A percentile compares a stretch with the other conserved stretches of the same genome.
These are phyloP conservation scores for Shargacucullia verbasci DNA, from an alignment of 2,888 invertebrate genomes.

Conservation along the genomic window DNA sequence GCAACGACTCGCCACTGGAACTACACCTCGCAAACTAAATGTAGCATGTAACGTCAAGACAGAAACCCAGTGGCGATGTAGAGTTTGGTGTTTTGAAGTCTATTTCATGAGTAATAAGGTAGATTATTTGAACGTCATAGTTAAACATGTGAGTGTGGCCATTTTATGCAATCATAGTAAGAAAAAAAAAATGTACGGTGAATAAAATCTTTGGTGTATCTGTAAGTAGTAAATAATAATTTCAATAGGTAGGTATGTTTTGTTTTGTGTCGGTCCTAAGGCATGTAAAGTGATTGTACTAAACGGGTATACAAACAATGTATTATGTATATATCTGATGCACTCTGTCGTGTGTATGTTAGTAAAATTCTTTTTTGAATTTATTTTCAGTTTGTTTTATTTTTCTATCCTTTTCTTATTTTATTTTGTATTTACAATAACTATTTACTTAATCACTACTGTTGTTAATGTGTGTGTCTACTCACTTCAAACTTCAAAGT, in stretches of 20 bases:
- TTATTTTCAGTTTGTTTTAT: conserved; percentile 71
- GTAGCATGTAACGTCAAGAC: no score
- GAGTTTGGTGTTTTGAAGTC: conserved; percentile 12
- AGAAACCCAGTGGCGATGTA: no score
- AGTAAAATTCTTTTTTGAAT: conserved; percentile 76
- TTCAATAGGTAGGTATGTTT: conserved; percentile 35
- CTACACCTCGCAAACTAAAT: no score
- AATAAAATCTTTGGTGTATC: conserved; percentile 20
- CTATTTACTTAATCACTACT: not conserved
- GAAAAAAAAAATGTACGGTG: not conserved
- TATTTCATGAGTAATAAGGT: conserved; percentile 2
- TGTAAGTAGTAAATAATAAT: conserved; percentile 28
- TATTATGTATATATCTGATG: conserved; percentile 73
- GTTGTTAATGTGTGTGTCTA: no score
- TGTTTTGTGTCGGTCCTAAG: conserved; percentile 38
- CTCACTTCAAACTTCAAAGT: not conserved
- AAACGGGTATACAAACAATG: conserved; percentile 66
- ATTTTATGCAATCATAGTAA: not conserved
- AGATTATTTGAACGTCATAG: not conserved
- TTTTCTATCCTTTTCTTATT: conserved; percentile 51
- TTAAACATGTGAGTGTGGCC: not conserved
- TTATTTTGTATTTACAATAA: not conserved
- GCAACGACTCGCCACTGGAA: no score
- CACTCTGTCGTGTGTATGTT: conserved; percentile 62
- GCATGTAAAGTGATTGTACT: conserved; percentile 55